Conservation (phyloP, 2,888 invertebrate genomes). For the Nomada hirtipes region DNA sequence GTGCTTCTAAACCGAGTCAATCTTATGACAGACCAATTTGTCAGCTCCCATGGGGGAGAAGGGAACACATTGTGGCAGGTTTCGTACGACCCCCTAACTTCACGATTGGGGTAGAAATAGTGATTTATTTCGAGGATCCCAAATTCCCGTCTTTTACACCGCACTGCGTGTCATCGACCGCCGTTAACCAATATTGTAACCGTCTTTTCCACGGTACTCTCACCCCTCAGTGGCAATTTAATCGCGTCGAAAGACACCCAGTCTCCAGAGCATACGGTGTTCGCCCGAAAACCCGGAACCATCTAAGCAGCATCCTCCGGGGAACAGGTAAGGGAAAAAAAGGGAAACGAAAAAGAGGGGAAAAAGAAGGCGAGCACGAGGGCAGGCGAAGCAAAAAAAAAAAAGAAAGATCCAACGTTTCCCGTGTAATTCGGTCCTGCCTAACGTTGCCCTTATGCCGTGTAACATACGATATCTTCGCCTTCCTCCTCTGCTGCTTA, state of each 20-base stretch:
- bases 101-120: too few species aligned
- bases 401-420: conserved; percentile 56
- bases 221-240: conserved; percentile 11
- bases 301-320: conserved; percentile 31
- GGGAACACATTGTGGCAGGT: too few species aligned
- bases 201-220: background rate
- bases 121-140: too few species aligned
- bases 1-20: too few species aligned
- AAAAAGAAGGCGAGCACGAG: conserved; percentile 27
- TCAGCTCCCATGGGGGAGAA: too few species aligned
- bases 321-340: background rate
- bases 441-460: conserved; percentile 76
- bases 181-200: background rate
- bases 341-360: background rate
- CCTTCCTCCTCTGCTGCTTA: conserved; percentile 53
- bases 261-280: conserved; percentile 38
- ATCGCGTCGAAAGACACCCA: conserved; percentile 26
- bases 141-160: background rate
- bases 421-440: conserved; percentile 76
- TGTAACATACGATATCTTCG: conserved; percentile 76
- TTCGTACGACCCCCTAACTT: too few species aligned
- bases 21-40: too few species aligned
- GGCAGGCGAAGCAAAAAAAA: conserved; percentile 48
- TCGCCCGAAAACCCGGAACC: conserved; percentile 51
- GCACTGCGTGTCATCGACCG: background rate